These are phyloP conservation scores for Apis cerana DNA, from an alignment of 1,140 invertebrate genomes.

Conservation along the genomic window DNA sequence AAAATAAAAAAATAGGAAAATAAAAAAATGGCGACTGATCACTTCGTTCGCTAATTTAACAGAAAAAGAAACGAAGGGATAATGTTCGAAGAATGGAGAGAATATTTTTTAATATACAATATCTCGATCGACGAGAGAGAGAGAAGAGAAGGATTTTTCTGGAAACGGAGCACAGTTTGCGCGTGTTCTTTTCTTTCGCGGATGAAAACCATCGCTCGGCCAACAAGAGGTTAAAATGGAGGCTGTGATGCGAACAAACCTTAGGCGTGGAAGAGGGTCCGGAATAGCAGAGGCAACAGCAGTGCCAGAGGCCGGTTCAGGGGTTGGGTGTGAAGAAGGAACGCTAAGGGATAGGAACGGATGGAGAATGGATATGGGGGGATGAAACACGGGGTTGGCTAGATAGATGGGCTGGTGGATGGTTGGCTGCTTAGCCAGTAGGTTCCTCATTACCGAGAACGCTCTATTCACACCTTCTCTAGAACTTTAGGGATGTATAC, in stretches of 20 bases:
- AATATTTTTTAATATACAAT: no score
- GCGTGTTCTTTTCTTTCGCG: background rate
- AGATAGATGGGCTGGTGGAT: conserved; percentile 64
- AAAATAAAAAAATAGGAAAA: no score
- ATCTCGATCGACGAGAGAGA: no score
- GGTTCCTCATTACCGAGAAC: conserved; percentile 71
- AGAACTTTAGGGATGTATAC: conserved; percentile 55
- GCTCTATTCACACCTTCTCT: conserved; percentile 70
- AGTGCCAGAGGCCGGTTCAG: conserved; percentile 47
- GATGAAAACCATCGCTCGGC: conserved; percentile 38
- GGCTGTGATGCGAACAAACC: conserved; percentile 65
- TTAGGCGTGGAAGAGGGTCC: conserved; percentile 54
- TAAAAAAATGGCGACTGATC: background rate
- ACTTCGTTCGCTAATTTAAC: background rate
- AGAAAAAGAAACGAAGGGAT: no score
- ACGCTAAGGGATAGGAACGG: conserved; percentile 59
- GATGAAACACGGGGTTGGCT: conserved; percentile 63
- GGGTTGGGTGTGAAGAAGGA: conserved; percentile 54
- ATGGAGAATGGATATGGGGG: conserved; percentile 60
- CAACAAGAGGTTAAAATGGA: conserved; percentile 69
- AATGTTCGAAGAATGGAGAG: background rate
- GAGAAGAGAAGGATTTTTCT: no score
- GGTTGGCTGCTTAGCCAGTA: conserved; percentile 68
- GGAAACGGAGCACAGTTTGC: no score
- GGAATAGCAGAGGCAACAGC: conserved; percentile 35